Evolutionary conservation across 2,797 vertebrate genomes (phyloP), one percentile per base, ranked within the genome.

Genomic region (Sebastes nivosus): DNA sequence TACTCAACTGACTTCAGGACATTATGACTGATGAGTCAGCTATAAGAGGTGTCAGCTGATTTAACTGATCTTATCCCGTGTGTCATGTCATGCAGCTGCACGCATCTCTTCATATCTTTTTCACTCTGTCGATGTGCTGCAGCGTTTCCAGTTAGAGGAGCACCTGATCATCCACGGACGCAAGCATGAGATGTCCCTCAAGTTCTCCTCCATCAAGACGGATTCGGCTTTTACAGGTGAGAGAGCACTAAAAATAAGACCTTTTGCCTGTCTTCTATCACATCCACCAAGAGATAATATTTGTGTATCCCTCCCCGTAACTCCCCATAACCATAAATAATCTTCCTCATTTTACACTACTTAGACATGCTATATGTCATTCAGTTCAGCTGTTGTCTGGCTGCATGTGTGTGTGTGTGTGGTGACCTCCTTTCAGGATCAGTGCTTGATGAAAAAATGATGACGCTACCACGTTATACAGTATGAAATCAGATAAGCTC

Each of bases 171-270:
- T 98, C 95, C 98, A 99, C 95, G 96, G 98, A 91, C 98, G 97
- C 96, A 99, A 99, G 95, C 98, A 99, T 95, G 97, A 99, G 96
- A 99, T 99, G 98, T 99, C 97, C 92, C 97, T 99, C 93, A 99
- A 98, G 95, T 99, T 99, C 92, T 89, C 97, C 83, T 96, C 97
- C 90, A 97, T 98, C 95, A 99, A 99, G 96, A 94, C 96, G 86
- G 98, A 99, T 90, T 95, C 92, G 83, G 94, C 97, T 89, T 96
- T 98, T 84, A 97, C 97, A 97, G 98, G 98, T 99, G 72, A 91
- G 90, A 10, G 20, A n/a, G 8, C 20, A 10, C 55, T 42, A 42
- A 42, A 5, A 11, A 42, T 8, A 22, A 57, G 4, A 36, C 36
- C 54, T 13, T 42, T 63, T 42, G 13, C 16, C n/a, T 38, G 52